phyloP scores from a whole-genome alignment of 1,140 invertebrate genomes.

The Heterodera carotae region DNA sequence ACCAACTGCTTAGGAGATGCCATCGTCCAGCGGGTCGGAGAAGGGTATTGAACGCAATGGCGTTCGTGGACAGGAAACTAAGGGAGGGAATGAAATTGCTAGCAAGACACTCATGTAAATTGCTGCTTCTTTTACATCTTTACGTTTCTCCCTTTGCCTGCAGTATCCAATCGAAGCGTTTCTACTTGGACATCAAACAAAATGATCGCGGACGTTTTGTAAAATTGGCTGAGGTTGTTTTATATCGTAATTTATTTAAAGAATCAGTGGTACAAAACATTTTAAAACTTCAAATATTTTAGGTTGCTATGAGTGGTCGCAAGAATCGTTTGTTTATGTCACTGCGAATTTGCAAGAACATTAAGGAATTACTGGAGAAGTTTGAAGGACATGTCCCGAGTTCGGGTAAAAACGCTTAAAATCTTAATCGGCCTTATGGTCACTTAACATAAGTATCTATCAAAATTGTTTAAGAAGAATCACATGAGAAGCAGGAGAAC shows the following conservation, averaged over 20 bases:
- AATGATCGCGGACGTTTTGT: constrained; percentile 48
- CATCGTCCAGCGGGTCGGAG: constrained; percentile 38
- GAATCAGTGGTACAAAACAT: background rate
- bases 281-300: background rate
- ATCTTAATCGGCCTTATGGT: too few species aligned
- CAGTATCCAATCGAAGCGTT: constrained; percentile 48
- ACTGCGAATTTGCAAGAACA: constrained; percentile 39
- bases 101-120: constrained; percentile 25
- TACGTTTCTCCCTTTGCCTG: background rate
- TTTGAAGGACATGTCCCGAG: constrained; percentile 21
- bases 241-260: constrained; percentile 17
- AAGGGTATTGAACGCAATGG: constrained; percentile 31
- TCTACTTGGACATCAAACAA: constrained; percentile 47
- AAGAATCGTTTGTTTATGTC: constrained; percentile 45
- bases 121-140: background rate
- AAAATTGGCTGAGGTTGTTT: constrained; percentile 49
- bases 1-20: constrained; percentile 27
- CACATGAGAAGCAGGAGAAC: constrained; percentile 13
- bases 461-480: constrained; percentile 18
- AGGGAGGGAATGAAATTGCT: constrained; percentile 43
- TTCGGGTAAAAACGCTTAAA: too few species aligned
- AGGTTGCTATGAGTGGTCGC: constrained; percentile 33
- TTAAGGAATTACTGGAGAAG: constrained; percentile 42
- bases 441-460: too few species aligned
- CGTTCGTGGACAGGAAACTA: constrained; percentile 14